Evolutionary conservation across 2,888 invertebrate species (phyloP).

Genomic region (Apamea crenata): DNA sequence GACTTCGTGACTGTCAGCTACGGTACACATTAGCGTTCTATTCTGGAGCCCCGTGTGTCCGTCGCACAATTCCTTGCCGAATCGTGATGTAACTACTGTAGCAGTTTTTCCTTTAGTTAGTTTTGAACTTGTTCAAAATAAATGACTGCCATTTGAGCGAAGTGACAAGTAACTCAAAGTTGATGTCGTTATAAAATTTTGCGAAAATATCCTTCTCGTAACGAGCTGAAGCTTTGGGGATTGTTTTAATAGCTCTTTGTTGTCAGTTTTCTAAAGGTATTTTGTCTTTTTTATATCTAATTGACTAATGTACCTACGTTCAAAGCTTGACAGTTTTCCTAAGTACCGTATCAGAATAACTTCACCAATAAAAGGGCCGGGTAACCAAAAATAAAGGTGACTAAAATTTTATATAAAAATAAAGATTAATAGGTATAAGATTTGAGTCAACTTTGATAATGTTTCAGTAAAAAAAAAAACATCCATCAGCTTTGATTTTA

Average conservation of each 20-base stretch:
- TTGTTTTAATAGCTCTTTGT: slow-evolving; percentile 73
- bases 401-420: not conserved
- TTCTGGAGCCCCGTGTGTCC: slow-evolving; percentile 59
- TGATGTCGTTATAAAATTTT: slow-evolving; percentile 78
- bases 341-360: not conserved
- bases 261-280: slow-evolving; percentile 65
- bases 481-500: slow-evolving; percentile 26
- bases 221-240: slow-evolving; percentile 66
- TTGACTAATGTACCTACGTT: slow-evolving; percentile 50
- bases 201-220: slow-evolving; percentile 70
- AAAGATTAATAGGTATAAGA: not conserved
- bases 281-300: slow-evolving; percentile 66
- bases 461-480: not conserved
- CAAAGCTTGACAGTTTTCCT: slow-evolving; percentile 36
- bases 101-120: slow-evolving; percentile 82
- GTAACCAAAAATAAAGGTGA: not conserved
- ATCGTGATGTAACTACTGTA: slow-evolving; percentile 80
- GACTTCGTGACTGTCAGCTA: not conserved
- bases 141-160: slow-evolving; percentile 82
- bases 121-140: slow-evolving; percentile 83
- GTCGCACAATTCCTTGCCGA: slow-evolving; percentile 63
- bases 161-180: slow-evolving; percentile 82
- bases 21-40: slow-evolving; percentile 19
- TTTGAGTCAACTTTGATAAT: slow-evolving; percentile 4
- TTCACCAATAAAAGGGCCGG: not conserved